phyloP scores from a whole-genome alignment of 2,797 vertebrate species.

The Hippopotamyrus pictus region DNA sequence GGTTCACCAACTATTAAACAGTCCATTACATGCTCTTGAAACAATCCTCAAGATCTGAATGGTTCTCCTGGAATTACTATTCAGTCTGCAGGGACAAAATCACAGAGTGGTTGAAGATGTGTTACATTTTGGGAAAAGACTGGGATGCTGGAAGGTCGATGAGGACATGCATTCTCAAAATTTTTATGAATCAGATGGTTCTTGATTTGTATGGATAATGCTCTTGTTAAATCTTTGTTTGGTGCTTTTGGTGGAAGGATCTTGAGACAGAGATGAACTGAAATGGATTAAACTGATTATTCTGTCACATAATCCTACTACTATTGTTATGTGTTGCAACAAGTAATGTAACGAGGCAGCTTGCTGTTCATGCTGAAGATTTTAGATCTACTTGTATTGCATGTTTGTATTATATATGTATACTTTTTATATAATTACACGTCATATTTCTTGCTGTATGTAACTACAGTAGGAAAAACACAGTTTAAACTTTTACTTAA shows the following conservation, averaged over 20 bases:
- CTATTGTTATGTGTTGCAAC: conserved; percentile 28
- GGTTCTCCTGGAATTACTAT: not conserved
- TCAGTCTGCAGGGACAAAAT: not conserved
- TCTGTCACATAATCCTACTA: too few relatives aligned
- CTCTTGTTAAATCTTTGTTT: conserved; percentile 54
- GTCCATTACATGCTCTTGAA: not conserved
- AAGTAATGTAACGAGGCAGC: not conserved
- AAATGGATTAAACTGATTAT: too few relatives aligned
- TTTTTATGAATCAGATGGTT: conserved; percentile 72
- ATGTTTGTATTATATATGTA: too few relatives aligned
- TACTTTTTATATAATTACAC: too few relatives aligned
- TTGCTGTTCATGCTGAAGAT: too few relatives aligned
- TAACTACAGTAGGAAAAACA: too few relatives aligned
- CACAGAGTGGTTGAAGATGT: too few relatives aligned
- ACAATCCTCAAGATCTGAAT: not conserved
- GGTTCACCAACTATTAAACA: not conserved
- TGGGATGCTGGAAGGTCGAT: not conserved
- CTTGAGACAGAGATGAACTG: conserved; percentile 63
- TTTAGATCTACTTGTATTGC: too few relatives aligned
- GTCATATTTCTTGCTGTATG: too few relatives aligned
- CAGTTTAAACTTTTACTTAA: too few relatives aligned
- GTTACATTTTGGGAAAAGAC: too few relatives aligned
- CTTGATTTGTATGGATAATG: conserved; percentile 66
- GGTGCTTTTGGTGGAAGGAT: conserved; percentile 56
- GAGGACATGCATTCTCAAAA: conserved; percentile 54